Base-by-base conservation (phyloP, 1,140 invertebrate species). In the Orius insidiosus region DNA sequence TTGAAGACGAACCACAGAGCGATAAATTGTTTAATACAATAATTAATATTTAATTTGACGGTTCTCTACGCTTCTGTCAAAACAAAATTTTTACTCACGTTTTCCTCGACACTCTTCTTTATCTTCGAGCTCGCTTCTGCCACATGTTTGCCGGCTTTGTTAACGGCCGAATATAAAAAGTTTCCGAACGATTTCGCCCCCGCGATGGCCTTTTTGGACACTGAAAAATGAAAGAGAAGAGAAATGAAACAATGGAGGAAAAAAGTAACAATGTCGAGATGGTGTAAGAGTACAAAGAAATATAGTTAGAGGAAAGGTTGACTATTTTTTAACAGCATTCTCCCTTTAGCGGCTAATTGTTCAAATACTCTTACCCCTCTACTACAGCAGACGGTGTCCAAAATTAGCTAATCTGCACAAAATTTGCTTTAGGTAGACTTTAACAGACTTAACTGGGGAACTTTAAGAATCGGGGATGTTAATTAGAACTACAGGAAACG, bases 81-180 rank as follows among this genome's bases (percentile, higher is more conserved):
- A 13, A 42, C 15, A 33, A 42, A n/a, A 30, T 16, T 38, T 46
- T 9, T 31, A 76, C 80, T 83, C 65, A 94, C 88, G 65, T 90
- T 94, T 69, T 94, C 86, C 66, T 93, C 89, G 47, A 94, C 87
- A 55, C n/a, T 85, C 64, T 90, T 85, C 70, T 94, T 94, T 56
- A 96, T 83, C 65, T 94, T 90, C 52, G 77, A 87, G 47, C 80
- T 76, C 50, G 80, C 80, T 62, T 83, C 76, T 45, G 69, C 75
- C 1, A 82, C 76, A 36, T 72, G 75, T 58, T 75, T 75, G 14
- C 85, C 84, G 46, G 85, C 85, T 68, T 89, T 89, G 62, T 85
- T 88, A 30, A 86, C 85, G 52, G 85, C 84, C 53, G 83, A 85
- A 65, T 84, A 89, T 49, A 92, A 69, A 66, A 89, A 89, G 61